Percentiles rank a stretch among this genome's conserved stretches.
These are phyloP conservation scores for Hermaeophaga mercurialis DNA, from an alignment of 2,888 invertebrate genomes.

Conservation along the genomic window DNA sequence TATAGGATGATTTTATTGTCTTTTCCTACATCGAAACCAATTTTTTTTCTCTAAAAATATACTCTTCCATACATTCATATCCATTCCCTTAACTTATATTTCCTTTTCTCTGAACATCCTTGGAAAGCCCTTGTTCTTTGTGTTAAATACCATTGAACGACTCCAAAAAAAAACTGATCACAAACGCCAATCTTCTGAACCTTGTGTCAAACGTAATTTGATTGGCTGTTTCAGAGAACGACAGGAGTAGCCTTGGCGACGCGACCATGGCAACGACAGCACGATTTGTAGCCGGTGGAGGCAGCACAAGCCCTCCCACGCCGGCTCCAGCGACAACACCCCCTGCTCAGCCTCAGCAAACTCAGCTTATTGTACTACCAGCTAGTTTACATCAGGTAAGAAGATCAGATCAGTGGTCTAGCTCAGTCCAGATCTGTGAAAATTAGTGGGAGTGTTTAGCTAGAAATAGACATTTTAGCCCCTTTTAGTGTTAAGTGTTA, in stretches of 20 bases:
- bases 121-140: slow-evolving; percentile 1
- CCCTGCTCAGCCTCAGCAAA: slow-evolving; percentile 56
- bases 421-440: slow-evolving; percentile 2
- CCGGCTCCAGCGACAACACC: slow-evolving; percentile 56
- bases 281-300: slow-evolving; percentile 60
- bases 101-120: background rate
- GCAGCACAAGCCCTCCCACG: slow-evolving; percentile 60
- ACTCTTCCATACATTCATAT: background rate
- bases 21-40: background rate
- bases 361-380: slow-evolving; percentile 58
- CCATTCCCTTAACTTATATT: background rate
- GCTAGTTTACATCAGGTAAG: slow-evolving; percentile 60
- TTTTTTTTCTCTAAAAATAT: background rate
- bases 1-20: too few relatives aligned
- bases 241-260: slow-evolving; percentile 57
- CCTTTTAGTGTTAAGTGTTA: background rate
- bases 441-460: too few relatives aligned
- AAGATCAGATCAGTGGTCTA: slow-evolving; percentile 16
- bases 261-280: slow-evolving; percentile 62
- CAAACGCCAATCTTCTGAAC: background rate
- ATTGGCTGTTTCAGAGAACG: slow-evolving; percentile 52
- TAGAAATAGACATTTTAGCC: too few relatives aligned
- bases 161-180: slow-evolving; percentile 8
- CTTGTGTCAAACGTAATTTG: slow-evolving; percentile 1
- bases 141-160: slow-evolving; percentile 9